Conservation (phyloP, 2,888 invertebrate genomes). For the Deilephila elpenor region DNA sequence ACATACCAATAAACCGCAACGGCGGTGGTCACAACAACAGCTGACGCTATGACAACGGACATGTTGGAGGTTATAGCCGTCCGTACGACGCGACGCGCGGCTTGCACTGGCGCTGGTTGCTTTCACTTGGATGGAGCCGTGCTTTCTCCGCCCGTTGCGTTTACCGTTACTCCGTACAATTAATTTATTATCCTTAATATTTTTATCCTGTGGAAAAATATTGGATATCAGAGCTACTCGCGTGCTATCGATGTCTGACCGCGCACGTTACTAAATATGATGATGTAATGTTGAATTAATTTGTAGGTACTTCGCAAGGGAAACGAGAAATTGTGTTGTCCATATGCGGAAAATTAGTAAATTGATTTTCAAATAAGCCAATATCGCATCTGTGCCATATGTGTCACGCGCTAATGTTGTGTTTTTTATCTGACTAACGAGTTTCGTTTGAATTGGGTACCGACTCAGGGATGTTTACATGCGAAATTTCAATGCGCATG, state of each 20-base stretch:
- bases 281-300: slow-evolving; percentile 49
- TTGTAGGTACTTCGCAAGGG: slow-evolving; percentile 9
- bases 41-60: slow-evolving; percentile 63
- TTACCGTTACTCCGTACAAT: slow-evolving; percentile 70
- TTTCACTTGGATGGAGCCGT: slow-evolving; percentile 77
- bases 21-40: slow-evolving; percentile 59
- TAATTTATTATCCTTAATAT: slow-evolving; percentile 31
- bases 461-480: slow-evolving; percentile 47
- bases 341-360: not conserved
- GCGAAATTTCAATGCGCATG: slow-evolving; percentile 54
- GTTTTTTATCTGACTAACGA: not conserved
- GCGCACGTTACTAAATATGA: slow-evolving; percentile 51
- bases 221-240: slow-evolving; percentile 31
- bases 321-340: not conserved
- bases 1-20: slow-evolving; percentile 75
- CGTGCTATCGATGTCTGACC: slow-evolving; percentile 58
- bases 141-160: slow-evolving; percentile 77
- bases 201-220: slow-evolving; percentile 26
- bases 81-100: slow-evolving; percentile 67
- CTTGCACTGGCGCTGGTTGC: slow-evolving; percentile 64
- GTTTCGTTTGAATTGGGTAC: slow-evolving; percentile 1
- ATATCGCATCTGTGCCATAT: not conserved
- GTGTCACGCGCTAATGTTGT: not conserved
- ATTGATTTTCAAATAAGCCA: not conserved
- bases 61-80: slow-evolving; percentile 73